Evolutionary conservation across 2,888 invertebrate species (phyloP).

Genomic region (Orchesella flavescens): DNA sequence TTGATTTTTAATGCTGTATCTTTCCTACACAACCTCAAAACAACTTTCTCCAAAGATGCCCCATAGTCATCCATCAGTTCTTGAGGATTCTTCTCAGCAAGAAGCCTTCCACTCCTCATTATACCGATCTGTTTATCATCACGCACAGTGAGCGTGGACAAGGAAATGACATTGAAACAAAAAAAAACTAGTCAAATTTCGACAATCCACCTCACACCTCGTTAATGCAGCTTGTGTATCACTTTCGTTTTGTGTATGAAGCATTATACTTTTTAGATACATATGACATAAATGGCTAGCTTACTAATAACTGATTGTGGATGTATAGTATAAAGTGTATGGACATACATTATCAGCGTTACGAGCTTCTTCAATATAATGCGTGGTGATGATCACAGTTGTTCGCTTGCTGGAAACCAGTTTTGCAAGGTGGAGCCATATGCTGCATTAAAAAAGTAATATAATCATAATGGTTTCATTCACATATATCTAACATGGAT

Average conservation of each 20-base stretch:
- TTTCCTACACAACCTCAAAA: slow-evolving; percentile 81
- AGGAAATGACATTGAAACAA: no score
- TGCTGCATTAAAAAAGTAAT: slow-evolving; percentile 77
- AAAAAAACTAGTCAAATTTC: no score
- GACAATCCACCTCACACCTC: no score
- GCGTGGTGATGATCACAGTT: slow-evolving; percentile 94
- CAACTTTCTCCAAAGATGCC: slow-evolving; percentile 86
- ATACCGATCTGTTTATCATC: slow-evolving; percentile 84
- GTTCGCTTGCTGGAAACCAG: slow-evolving; percentile 92
- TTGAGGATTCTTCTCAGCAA: slow-evolving; percentile 92
- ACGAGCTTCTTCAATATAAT: slow-evolving; percentile 95
- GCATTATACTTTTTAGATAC: no score
- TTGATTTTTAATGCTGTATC: background rate
- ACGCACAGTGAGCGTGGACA: background rate
- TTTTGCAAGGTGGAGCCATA: slow-evolving; percentile 93
- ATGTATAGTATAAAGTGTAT: no score
- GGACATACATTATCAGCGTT: slow-evolving; percentile 87
- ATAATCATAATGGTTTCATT: no score
- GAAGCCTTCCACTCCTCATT: slow-evolving; percentile 90
- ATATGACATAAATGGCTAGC: no score
- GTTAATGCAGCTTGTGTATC: no score
- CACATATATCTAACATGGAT: no score
- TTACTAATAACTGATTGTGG: no score
- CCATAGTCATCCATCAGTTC: slow-evolving; percentile 76
- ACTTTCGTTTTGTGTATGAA: no score